Conservation (phyloP, 2,113 vertebrate species). For the Misgurnus mizolepis region DNA sequence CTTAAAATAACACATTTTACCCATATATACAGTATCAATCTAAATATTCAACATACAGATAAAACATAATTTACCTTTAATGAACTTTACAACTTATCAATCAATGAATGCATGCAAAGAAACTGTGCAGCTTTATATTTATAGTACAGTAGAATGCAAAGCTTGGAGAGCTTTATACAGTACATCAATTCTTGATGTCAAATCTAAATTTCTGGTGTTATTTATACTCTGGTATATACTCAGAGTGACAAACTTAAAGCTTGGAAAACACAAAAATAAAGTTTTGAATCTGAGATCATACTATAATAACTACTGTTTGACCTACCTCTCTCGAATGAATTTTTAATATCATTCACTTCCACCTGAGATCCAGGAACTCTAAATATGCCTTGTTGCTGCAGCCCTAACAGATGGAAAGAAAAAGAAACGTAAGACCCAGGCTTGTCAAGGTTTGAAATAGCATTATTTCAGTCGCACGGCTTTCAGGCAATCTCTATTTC, state of each 20-base stretch:
- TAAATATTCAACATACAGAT: not conserved
- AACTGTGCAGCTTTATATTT: not conserved
- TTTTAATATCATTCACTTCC: constrained; percentile 99
- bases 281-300: constrained; percentile 48
- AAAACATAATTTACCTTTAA: not conserved
- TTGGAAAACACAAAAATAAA: constrained; percentile 46
- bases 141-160: not conserved
- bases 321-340: constrained; percentile 98
- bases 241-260: constrained; percentile 21
- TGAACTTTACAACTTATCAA: no score
- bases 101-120: not conserved
- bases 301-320: constrained; percentile 61
- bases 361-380: constrained; percentile 96
- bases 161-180: not conserved
- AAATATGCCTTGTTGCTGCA: constrained; percentile 98
- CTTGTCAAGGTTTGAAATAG: constrained; percentile 23
- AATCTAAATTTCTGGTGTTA: not conserved
- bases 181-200: not conserved
- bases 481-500: constrained; percentile 44
- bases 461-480: constrained; percentile 50
- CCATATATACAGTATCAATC: no score
- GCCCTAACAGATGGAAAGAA: constrained; percentile 75
- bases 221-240: not conserved
- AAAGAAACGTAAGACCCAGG: constrained; percentile 39
- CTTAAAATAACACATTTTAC: no score